Evolutionary conservation across 2,888 invertebrate genomes (phyloP).

Genomic region (Gnatocerus cornutus): DNA sequence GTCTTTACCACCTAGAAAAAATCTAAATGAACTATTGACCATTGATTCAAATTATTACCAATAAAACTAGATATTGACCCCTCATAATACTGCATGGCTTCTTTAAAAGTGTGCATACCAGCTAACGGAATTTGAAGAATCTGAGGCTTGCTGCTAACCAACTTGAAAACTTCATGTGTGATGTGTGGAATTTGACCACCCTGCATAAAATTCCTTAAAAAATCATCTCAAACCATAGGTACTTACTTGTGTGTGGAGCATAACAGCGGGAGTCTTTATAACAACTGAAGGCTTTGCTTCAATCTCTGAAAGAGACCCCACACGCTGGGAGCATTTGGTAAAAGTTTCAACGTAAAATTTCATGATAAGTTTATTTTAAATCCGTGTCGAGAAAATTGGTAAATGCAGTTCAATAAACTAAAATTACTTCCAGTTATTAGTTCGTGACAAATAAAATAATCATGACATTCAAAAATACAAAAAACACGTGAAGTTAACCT

Average conservation of each 20-base stretch:
- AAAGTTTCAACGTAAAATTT: slow-evolving; percentile 79
- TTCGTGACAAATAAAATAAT: slow-evolving; percentile 35
- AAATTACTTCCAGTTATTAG: slow-evolving; percentile 35
- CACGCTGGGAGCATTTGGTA: slow-evolving; percentile 77
- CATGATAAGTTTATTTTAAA: slow-evolving; percentile 72
- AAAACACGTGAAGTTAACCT: slow-evolving; percentile 18
- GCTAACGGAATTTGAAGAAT: slow-evolving; percentile 83
- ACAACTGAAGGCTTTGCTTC: slow-evolving; percentile 73
- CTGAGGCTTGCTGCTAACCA: slow-evolving; percentile 76
- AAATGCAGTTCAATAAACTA: slow-evolving; percentile 20
- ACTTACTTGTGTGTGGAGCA: slow-evolving; percentile 83
- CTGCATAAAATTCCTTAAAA: slow-evolving; percentile 70
- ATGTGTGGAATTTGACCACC: slow-evolving; percentile 89
- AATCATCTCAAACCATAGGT: neutral
- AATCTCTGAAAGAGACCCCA: slow-evolving; percentile 79
- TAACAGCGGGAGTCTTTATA: slow-evolving; percentile 83
- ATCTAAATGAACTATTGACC: neutral
- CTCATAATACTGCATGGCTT: slow-evolving; percentile 77
- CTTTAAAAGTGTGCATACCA: slow-evolving; percentile 75
- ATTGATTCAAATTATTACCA: slow-evolving; percentile 53
- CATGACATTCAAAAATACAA: slow-evolving; percentile 32
- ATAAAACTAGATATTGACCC: slow-evolving; percentile 82
- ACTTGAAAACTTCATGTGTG: slow-evolving; percentile 82
- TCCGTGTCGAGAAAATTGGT: slow-evolving; percentile 14
- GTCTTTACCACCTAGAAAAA: slow-evolving; percentile 72